Evolutionary conservation across 2,113 vertebrate genomes (phyloP), one percentile per base, ranked within the genome.

Genomic region (Forbesichthys papilliferus): DNA sequence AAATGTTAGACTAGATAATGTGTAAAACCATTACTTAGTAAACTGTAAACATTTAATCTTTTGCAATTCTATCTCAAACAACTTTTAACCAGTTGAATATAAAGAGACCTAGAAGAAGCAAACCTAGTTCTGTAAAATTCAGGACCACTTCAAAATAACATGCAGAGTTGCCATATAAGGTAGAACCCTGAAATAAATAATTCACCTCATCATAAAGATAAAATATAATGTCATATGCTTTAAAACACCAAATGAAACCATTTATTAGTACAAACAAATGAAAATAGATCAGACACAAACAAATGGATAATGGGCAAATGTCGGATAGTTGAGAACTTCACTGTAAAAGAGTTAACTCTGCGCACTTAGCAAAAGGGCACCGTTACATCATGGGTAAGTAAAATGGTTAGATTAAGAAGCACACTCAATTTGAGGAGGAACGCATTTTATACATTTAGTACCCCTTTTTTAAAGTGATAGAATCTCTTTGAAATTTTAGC

Each of bases 401-500:
- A 73, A 42, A 71, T 33, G 57, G 59, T 79, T 64, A 65, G 57
- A 69, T 60, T 64, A 63, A 59, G 51, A 71, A 79, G 78, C 76
- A 81, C 61, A 78, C 3, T 66, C 2, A 34, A 78, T 48, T 67
- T 84, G 82, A 64, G 33, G 85, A 89, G 89, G 88, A 88, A 89
- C 87, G 74, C 83, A 88, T 91, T 88, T 90, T 81, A 86, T 64
- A 61, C 16, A 16, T 34, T 48, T 3, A 64, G 47, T 42, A 9
- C 12, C 72, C 56, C 11, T 11, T 7, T 47, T 11, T 4, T 49
- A 16, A 20, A 14, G 33, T 56, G 4, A 36, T 42, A 63, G 20
- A 36, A 60, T 53, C 13, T 11, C 9, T 11, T 68, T 3, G 2
- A 34, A 56, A 36, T 5, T 9, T 71, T 58, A 13, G 7, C 2